Evolutionary conservation across 2,113 vertebrate genomes (phyloP), one percentile per base, ranked within the genome.

Genomic region (Monarcha castaneiventris): DNA sequence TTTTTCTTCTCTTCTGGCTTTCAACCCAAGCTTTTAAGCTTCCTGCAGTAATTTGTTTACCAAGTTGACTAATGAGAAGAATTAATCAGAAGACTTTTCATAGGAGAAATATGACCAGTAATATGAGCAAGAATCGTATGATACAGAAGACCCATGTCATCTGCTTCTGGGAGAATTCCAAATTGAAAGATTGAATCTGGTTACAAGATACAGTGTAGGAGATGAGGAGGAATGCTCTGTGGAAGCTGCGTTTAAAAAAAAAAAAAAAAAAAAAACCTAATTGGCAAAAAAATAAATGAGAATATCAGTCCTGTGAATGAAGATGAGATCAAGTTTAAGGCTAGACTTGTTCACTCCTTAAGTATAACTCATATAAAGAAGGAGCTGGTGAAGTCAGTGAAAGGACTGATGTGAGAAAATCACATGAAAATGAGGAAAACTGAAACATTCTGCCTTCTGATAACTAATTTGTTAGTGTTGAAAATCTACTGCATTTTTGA

Each of bases 21-120:
- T 96, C 92, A 95, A 96, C 79, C 75, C 68, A 90, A 91, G 89
- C 69, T 96, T 93, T 78, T 90, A 95, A 93, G 78, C 80, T 96
- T 87, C 58, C 49, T 75, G 66, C 67, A 95, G 91, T 93, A 94
- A 96, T 96, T 91, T 94, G 88, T 95, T 97, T 95, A 97, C 79
- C 88, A 78, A 95, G 93, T 54, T 96, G 94, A 93, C 79, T 96
- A 97, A 97, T 89, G 89, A 97, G 90, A 68, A 93, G 79, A 94
- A 87, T 90, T 94, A 91, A 94, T 96, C 74, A 92, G 89, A 79
- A 92, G 51, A 56, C 49, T 87, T 73, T 96, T 95, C 71, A 48
- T n/a, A 52, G 84, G 43, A 96, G 58, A 96, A 91, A 94, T 93
- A 82, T 72, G 71, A 94, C 81, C 93, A 96, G 59, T 79, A 92